These are phyloP conservation scores for Chauna torquata DNA, from an alignment of 2,113 vertebrate genomes.

Conservation along the genomic window DNA sequence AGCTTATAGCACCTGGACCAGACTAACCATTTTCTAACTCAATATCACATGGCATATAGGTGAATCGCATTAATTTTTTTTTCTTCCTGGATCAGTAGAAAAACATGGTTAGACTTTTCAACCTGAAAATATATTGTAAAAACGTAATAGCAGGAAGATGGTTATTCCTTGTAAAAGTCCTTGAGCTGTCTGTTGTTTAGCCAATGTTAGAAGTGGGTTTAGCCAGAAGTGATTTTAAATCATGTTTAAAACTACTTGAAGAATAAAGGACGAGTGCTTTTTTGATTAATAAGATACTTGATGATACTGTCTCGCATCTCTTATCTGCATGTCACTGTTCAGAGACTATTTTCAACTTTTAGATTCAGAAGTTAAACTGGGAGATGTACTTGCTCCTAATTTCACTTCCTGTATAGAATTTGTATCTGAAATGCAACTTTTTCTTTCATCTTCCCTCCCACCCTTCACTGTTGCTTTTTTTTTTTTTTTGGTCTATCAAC, in stretches of 20 bases:
- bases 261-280: background rate
- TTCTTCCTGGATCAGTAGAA: background rate
- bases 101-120: background rate
- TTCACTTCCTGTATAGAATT: background rate
- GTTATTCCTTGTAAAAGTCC: background rate
- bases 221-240: background rate
- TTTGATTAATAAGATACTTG: background rate
- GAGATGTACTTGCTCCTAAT: background rate
- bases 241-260: background rate
- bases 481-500: background rate
- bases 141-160: background rate
- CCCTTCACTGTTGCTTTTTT: background rate
- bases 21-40: background rate
- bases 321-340: background rate
- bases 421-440: background rate
- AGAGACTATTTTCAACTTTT: background rate
- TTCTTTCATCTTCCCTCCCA: background rate
- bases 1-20: background rate
- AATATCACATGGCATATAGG: background rate
- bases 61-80: background rate
- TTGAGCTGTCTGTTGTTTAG: background rate
- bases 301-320: accelerated
- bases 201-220: background rate
- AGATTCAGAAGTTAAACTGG: background rate
- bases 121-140: background rate